Evolutionary conservation across 23 tunicate genomes (phyloP).

Genomic region (Diplosoma virens): DNA sequence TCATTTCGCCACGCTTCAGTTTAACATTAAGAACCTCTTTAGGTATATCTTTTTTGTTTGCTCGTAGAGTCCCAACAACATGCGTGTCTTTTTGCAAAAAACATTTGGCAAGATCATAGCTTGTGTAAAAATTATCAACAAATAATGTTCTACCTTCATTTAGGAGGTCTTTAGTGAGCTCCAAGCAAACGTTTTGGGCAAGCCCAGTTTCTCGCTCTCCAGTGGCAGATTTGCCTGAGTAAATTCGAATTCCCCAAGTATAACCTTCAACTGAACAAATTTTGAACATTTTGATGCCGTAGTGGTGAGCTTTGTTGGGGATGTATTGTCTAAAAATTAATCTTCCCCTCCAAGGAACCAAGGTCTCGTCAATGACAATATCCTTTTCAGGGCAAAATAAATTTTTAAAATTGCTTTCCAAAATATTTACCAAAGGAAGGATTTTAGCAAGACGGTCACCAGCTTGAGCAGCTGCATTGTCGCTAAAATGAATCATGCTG

Average conservation of each 20-base stretch:
- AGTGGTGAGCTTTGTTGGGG: slow-evolving; percentile 25
- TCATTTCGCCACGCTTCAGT: slow-evolving; percentile 32
- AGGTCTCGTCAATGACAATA: slow-evolving; percentile 32
- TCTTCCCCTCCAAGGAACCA: slow-evolving; percentile 37
- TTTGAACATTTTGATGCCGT: slow-evolving; percentile 32
- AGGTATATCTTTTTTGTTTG: slow-evolving; percentile 7
- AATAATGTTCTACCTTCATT: slow-evolving; percentile 28
- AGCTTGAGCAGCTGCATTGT: slow-evolving; percentile 8
- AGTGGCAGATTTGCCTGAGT: slow-evolving; percentile 25
- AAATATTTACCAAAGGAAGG: slow-evolving; percentile 18
- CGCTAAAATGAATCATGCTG: slow-evolving; percentile 13
- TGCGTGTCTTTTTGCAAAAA: slow-evolving; percentile 23
- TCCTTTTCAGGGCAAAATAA: slow-evolving; percentile 24
- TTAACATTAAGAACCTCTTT: slow-evolving; percentile 34
- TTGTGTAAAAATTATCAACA: slow-evolving; percentile 36
- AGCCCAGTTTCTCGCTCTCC: slow-evolving; percentile 33
- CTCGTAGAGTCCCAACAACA: slow-evolving; percentile 29
- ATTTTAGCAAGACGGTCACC: slow-evolving; percentile 17
- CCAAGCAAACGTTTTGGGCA: slow-evolving; percentile 23
- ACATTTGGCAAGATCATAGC: slow-evolving; percentile 16
- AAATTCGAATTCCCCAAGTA: slow-evolving; percentile 9
- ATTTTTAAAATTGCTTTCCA: slow-evolving; percentile 25
- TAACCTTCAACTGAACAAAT: slow-evolving; percentile 18
- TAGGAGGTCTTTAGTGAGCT: slow-evolving; percentile 14
- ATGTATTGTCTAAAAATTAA: slow-evolving; percentile 27